A percentile compares a stretch with the other conserved stretches of the same genome.
phyloP scores from a whole-genome alignment of 2,113 vertebrate species.

The Epinephelus fuscoguttatus region DNA sequence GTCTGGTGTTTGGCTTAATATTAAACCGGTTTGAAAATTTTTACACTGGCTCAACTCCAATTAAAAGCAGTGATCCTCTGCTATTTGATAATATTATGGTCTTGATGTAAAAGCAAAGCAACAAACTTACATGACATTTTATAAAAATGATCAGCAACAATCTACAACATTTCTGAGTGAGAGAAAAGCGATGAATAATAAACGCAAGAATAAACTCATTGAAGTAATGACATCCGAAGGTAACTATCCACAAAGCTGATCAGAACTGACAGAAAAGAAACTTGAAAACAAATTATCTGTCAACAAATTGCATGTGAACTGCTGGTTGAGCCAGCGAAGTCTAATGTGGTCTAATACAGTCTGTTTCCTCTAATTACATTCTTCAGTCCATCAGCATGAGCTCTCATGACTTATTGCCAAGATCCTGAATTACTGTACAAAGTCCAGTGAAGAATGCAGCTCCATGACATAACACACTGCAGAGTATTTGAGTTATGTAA shows the following conservation, averaged over 20 bases:
- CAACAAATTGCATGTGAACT: constrained; percentile 40
- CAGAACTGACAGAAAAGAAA: constrained; percentile 28
- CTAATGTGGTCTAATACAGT: constrained; percentile 50
- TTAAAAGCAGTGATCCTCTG: background rate
- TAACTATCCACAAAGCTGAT: constrained; percentile 10
- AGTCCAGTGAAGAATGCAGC: constrained; percentile 40
- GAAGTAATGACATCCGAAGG: background rate
- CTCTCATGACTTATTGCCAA: constrained; percentile 57
- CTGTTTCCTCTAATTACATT: constrained; percentile 75
- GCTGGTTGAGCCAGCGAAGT: constrained; percentile 29
- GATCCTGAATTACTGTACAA: constrained; percentile 33
- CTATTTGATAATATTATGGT: background rate
- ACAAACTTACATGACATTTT: background rate
- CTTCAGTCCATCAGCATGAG: constrained; percentile 51
- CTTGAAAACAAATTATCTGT: constrained; percentile 45
- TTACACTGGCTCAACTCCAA: too few species aligned
- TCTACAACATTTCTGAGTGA: background rate
- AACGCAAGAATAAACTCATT: constrained; percentile 9
- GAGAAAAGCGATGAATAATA: background rate
- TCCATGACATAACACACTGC: constrained; percentile 1
- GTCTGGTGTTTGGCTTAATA: too few species aligned
- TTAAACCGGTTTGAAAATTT: too few species aligned
- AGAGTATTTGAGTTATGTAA: constrained; percentile 31
- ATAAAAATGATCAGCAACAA: background rate
- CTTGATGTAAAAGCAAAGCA: background rate